Percentiles rank a stretch among this genome's conserved stretches.
These are phyloP conservation scores for Zonotrichia albicollis DNA, from an alignment of 2,797 vertebrate species.

Conservation along the genomic window DNA sequence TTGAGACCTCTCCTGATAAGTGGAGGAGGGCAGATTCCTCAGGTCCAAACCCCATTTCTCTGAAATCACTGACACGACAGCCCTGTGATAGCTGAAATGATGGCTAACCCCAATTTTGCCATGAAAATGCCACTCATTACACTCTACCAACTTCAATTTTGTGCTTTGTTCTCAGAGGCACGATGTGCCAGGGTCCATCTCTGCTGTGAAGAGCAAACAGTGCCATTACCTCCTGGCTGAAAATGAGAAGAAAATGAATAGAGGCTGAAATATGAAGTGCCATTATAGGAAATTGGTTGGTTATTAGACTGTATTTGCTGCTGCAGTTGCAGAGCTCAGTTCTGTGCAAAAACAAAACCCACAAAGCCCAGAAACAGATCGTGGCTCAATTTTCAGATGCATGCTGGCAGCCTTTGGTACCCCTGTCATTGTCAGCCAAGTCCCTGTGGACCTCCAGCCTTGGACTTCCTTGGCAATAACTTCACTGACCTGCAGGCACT, in stretches of 20 bases:
- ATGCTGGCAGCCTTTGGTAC: neutral
- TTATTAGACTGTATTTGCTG: slow-evolving; percentile 10
- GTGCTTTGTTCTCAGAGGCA: neutral
- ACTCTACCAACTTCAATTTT: neutral
- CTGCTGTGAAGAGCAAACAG: neutral
- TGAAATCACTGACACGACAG: neutral
- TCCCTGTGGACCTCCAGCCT: neutral
- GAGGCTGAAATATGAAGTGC: slow-evolving; percentile 13
- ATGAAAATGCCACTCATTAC: slow-evolving; percentile 14
- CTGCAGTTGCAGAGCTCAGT: neutral
- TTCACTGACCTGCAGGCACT: neutral
- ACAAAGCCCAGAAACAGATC: neutral
- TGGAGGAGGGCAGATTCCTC: neutral
- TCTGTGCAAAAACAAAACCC: neutral
- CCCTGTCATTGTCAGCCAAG: neutral
- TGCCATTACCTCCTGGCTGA: slow-evolving; percentile 3
- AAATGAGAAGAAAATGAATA: slow-evolving; percentile 22
- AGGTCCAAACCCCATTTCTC: neutral
- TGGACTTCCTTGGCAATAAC: slow-evolving; percentile 2
- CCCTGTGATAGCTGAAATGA: neutral
- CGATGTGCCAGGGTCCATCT: neutral
- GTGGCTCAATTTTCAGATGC: neutral
- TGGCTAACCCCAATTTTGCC: neutral
- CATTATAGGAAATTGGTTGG: slow-evolving; percentile 14
- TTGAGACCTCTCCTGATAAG: neutral